Percentiles rank a stretch among this genome's conserved stretches.
Conservation (phyloP, 2,797 vertebrate genomes). For the Mormyrus hasselquistii region DNA sequence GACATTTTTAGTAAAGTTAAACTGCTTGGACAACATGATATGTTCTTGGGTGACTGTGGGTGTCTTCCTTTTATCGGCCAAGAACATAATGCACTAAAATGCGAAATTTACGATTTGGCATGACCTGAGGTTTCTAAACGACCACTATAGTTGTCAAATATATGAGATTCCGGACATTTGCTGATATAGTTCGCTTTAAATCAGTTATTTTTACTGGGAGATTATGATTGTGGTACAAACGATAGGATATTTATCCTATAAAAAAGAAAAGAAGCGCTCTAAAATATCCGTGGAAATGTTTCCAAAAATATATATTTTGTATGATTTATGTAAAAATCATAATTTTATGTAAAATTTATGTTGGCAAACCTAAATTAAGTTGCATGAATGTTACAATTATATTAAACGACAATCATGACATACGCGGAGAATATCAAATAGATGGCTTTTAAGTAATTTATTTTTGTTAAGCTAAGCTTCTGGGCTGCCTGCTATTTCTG, state of each 20-base stretch:
- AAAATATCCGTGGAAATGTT: background rate
- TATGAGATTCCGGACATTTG: background rate
- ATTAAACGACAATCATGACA: background rate
- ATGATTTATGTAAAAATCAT: background rate
- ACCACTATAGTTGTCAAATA: background rate
- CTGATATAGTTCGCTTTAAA: background rate
- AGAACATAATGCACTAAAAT: slow-evolving; percentile 13
- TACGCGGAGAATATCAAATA: background rate
- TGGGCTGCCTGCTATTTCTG: slow-evolving; percentile 13
- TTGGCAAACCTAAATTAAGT: background rate
- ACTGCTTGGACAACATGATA: slow-evolving; percentile 1
- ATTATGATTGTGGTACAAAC: background rate
- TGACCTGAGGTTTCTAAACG: background rate
- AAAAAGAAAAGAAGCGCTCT: background rate
- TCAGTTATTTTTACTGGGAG: background rate
- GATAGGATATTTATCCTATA: background rate
- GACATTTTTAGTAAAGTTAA: slow-evolving; percentile 17
- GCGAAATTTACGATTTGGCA: background rate
- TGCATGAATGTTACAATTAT: background rate
- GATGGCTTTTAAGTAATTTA: background rate
- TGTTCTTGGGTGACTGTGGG: background rate
- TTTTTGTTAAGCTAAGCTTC: background rate
- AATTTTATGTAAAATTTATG: background rate
- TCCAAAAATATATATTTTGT: background rate
- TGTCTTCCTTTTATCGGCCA: background rate